phyloP scores from a whole-genome alignment of 2,888 invertebrate genomes.

The Rhogogaster chlorosoma region DNA sequence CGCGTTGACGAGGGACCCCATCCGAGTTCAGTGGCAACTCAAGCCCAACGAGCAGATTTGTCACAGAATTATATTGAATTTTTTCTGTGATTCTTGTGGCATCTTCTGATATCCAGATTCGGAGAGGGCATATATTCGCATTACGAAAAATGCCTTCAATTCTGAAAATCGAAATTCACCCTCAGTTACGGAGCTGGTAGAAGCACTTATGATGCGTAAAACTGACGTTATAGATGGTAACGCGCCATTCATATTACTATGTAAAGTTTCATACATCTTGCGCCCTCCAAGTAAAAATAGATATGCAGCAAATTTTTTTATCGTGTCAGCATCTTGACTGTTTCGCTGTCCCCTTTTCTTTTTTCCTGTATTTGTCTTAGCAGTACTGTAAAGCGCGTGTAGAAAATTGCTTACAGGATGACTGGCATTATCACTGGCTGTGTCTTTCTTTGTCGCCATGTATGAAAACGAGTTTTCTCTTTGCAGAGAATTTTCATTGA shows the following conservation, averaged over 20 bases:
- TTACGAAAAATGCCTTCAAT: conserved; percentile 57
- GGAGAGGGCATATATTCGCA: conserved; percentile 55
- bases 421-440: background rate
- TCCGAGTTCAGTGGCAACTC: conserved; percentile 38
- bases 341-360: conserved; percentile 6
- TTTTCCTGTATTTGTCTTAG: background rate
- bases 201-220: conserved; percentile 33
- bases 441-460: background rate
- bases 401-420: background rate
- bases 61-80: conserved; percentile 48
- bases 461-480: background rate
- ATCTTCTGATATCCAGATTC: conserved; percentile 58
- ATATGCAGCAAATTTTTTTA: conserved; percentile 35
- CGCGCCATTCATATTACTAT: conserved; percentile 49
- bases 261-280: conserved; percentile 53
- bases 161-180: conserved; percentile 57
- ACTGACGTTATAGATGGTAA: conserved; percentile 51
- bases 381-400: background rate
- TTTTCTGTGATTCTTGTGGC: conserved; percentile 53
- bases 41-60: conserved; percentile 55
- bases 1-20: background rate
- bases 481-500: conserved; percentile 16
- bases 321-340: background rate
- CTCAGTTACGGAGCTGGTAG: conserved; percentile 47
- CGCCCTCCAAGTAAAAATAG: conserved; percentile 50